Evolutionary conservation across 2,797 vertebrate species (phyloP).

Genomic region (Clarias pachynema): DNA sequence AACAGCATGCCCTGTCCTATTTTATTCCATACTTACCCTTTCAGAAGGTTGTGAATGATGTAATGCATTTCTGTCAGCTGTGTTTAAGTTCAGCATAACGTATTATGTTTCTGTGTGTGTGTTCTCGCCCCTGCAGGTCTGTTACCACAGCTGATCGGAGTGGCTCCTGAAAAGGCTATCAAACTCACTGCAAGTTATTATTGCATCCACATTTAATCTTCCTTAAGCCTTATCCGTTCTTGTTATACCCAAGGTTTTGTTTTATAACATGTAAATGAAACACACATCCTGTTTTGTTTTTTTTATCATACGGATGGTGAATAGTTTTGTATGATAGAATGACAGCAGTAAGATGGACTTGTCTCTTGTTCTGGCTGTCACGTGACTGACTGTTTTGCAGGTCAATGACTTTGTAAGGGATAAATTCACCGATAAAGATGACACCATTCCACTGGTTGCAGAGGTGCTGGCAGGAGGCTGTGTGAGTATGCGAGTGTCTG

Average conservation of each 20-base stretch:
- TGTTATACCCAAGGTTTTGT: neutral
- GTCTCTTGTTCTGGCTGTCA: neutral
- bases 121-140: constrained; percentile 85
- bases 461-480: constrained; percentile 90
- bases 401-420: constrained; percentile 96
- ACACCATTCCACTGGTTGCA: constrained; percentile 82
- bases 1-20: neutral
- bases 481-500: constrained; percentile 77
- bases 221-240: neutral
- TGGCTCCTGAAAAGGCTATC: constrained; percentile 98
- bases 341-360: neutral
- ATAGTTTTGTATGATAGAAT: neutral
- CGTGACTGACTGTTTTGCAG: constrained; percentile 69
- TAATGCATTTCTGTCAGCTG: constrained; percentile 18
- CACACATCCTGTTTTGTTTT: neutral
- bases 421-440: constrained; percentile 89
- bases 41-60: constrained; percentile 15
- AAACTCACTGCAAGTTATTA: constrained; percentile 95
- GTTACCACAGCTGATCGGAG: constrained; percentile 95
- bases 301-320: neutral
- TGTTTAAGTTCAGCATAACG: constrained; percentile 9
- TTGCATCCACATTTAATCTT: constrained; percentile 55
- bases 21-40: constrained; percentile 1
- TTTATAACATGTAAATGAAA: constrained; percentile 23
- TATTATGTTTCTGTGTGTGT: constrained; percentile 64